phyloP scores from a whole-genome alignment of 2,797 vertebrate species.

The Silurus lanzhouensis region DNA sequence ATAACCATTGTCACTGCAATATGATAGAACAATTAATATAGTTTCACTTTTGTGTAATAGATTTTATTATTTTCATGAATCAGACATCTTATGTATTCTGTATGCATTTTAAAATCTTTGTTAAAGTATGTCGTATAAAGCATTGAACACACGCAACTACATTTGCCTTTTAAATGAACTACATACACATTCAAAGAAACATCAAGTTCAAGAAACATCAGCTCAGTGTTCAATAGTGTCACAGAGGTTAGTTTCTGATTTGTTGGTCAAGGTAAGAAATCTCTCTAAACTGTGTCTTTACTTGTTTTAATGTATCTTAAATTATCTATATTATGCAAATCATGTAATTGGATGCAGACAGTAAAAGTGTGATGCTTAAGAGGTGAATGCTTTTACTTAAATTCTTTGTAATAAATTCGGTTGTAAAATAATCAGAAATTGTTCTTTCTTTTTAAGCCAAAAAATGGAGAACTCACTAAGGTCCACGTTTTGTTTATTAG shows the following conservation, averaged over 20 bases:
- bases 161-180: neutral
- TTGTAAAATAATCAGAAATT: neutral
- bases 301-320: neutral
- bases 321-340: neutral
- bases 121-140: too few relatives aligned
- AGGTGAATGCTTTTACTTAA: neutral
- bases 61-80: too few relatives aligned
- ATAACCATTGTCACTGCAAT: too few relatives aligned
- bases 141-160: too few relatives aligned
- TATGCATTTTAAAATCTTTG: too few relatives aligned
- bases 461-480: neutral
- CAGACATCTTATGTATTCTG: too few relatives aligned
- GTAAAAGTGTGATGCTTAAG: neutral
- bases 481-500: neutral
- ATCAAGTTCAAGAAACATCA: neutral
- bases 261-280: neutral
- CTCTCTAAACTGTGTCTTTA: neutral
- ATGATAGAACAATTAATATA: too few relatives aligned
- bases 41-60: too few relatives aligned
- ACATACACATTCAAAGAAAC: neutral
- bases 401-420: neutral
- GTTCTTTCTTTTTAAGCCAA: neutral
- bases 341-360: neutral
- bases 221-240: neutral
- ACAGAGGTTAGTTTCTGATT: neutral